A percentile compares a stretch with the other conserved stretches of the same genome.
Evolutionary conservation across 2,888 invertebrate species (phyloP).

Genomic region (Nysson spinosus): DNA sequence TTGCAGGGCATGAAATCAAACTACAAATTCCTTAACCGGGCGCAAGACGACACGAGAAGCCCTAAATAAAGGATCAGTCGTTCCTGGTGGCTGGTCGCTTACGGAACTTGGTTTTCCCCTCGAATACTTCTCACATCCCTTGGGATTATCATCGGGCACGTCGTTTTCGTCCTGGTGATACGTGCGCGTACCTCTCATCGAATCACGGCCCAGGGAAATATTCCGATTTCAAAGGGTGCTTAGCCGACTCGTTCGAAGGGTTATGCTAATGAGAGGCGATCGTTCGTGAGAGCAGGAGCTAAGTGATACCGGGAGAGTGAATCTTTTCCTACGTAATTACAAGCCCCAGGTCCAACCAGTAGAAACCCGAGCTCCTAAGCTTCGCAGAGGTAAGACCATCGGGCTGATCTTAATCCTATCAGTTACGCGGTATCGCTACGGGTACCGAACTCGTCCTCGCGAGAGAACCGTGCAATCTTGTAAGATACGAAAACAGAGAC

Average conservation of each 20-base stretch:
- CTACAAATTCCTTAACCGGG: constrained; percentile 9
- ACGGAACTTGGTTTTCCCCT: constrained; percentile 36
- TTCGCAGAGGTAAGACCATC: constrained; percentile 49
- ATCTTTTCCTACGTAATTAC: constrained; percentile 59
- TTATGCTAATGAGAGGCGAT: constrained; percentile 62
- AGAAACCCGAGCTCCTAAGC: constrained; percentile 60
- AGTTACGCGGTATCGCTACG: constrained; percentile 61
- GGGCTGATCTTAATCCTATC: constrained; percentile 68
- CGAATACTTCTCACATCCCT: constrained; percentile 32
- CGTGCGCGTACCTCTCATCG: background rate
- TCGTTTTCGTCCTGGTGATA: constrained; percentile 1
- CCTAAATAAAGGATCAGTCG: constrained; percentile 38
- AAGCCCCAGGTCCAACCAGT: constrained; percentile 34
- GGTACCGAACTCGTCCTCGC: constrained; percentile 14
- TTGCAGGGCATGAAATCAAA: constrained; percentile 8
- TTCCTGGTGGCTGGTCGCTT: constrained; percentile 12
- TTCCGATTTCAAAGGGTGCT: constrained; percentile 30
- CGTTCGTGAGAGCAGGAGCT: constrained; percentile 48
- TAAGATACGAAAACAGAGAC: background rate
- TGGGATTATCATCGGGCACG: constrained; percentile 28
- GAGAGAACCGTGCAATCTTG: background rate
- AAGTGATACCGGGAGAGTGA: constrained; percentile 56
- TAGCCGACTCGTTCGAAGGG: constrained; percentile 25
- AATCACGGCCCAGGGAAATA: constrained; percentile 17
- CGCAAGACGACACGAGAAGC: constrained; percentile 14